Base-by-base conservation (phyloP, 2,888 invertebrate species). In the Lochmaea crataegi region DNA sequence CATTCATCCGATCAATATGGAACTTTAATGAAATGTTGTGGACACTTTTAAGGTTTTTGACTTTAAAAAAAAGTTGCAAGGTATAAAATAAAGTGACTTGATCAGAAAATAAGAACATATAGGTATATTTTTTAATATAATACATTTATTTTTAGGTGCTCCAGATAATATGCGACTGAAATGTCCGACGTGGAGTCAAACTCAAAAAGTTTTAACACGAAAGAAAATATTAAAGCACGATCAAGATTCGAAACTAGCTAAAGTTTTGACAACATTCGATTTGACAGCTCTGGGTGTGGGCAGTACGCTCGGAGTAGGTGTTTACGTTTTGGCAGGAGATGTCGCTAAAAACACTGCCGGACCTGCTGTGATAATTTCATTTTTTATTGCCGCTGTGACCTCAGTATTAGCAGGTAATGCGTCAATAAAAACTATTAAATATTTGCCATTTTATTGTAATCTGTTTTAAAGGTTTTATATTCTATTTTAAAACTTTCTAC, bases 361-460 rank as follows among this genome's bases (percentile, higher is more conserved):
- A 0, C 97, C 97, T 0, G 94, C 95, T 0, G 95, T 97, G 0
- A 90, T 94, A 41, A 85, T 97, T 22, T 95, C 95, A 1, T 97
- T 97, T 83, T 87, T 96, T n/a, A 90, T 97, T 68, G 97, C 96
- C 0, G 97, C 96, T 0, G 86, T 97, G 7, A 96, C 96, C n/a
- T 96, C 96, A 14, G 90, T 96, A 66, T 93, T 96, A 84, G 96
- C 96, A 81, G 96, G 96, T 95, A 83, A 86, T 11, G 10, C 7
- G 1, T 6, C 5, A 38, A 38, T 38, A 38, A 38, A 38, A n/a
- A n/a, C n/a, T n/a, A 38, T 38, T 38, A 38, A 38, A 38, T 0
- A 1, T 38, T 7, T 38, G 32, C 32, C 7, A 7, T 7, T 38
- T 38, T 0, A 38, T 7, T 38, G 32, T 38, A 38, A 38, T 38